Base-by-base conservation (phyloP, 2,797 vertebrate genomes). In the Sitta carolinensis region DNA sequence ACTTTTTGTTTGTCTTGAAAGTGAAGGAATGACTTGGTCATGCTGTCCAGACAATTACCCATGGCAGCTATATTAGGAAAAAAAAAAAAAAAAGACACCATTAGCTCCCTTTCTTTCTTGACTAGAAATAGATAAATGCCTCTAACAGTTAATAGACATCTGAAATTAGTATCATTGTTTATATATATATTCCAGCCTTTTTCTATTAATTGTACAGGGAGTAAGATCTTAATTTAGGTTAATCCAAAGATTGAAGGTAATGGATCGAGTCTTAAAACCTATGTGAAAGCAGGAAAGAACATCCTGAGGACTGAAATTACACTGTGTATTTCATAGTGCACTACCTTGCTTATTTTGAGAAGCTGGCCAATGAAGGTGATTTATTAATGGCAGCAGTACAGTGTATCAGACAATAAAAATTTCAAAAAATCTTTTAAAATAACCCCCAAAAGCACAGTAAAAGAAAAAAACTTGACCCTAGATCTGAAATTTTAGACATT, bases 381-480 rank as follows among this genome's bases (percentile, higher is more conserved):
- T 11, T 38, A 40, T 61, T 67, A 34, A 59, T 77, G 26, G 50
- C 7, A 58, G 15, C 18, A 69, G 15, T 40, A 48, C 5, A 67
- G 5, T 18, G 16, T 55, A 34, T 72, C 32, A 68, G 20, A 78
- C 13, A 26, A 1, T 32, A 91, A 75, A 61, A 40, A 50, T 32
- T 74, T 45, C 0, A 27, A 57, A 67, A 51, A 45, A 50, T 22
- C 2, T 38, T 2, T 0, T 36, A 3, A 43, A 4, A 19, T 15
- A 52, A 29, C 18, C 3, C 19, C 20, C 30, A 21, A 13, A 54
- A 32, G 27, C 26, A 0, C 5, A 79, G 13, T 25, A 42, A 38
- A 69, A 87, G 14, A 84, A 88, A 83, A 83, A 79, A 3, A 13
- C n/a, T 74, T 69, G 22, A 38, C 5, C 4, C 5, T 73, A 27